Conservation (phyloP, 2,113 vertebrate species). For the Hippocampus guttulatus region DNA sequence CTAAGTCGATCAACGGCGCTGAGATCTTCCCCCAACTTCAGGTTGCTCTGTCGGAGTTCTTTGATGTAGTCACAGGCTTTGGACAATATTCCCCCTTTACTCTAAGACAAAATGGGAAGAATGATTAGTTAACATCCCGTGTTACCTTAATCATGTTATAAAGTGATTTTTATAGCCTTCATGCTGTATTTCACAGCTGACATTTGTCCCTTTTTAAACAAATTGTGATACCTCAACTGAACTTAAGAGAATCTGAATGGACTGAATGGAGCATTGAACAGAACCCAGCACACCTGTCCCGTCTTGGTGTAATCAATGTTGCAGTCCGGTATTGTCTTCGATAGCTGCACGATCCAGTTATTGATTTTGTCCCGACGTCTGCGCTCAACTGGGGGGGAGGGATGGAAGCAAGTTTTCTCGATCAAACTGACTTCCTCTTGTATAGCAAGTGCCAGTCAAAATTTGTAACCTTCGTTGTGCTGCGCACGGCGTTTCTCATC, state of each 20-base stretch:
- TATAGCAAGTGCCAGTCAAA: not conserved
- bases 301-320: constrained; percentile 90
- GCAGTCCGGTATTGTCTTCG: constrained; percentile 92
- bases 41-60: constrained; percentile 86
- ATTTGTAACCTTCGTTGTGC: constrained; percentile 85
- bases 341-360: constrained; percentile 96
- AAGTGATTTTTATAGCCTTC: not conserved
- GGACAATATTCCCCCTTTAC: constrained; percentile 91
- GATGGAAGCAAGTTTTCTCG: not conserved
- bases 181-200: not conserved
- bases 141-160: not conserved
- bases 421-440: not conserved
- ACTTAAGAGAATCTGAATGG: not conserved
- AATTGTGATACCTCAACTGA: no score
- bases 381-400: constrained; percentile 78
- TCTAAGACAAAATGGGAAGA: constrained; percentile 61
- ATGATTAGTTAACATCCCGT: not conserved
- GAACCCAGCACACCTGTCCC: constrained; percentile 75
- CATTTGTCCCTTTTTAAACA: not conserved
- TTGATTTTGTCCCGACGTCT: constrained; percentile 92
- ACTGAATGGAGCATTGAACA: not conserved
- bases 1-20: constrained; percentile 81
- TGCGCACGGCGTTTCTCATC: constrained; percentile 91
- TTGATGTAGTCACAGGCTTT: constrained; percentile 96
- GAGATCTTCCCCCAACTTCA: constrained; percentile 82